phyloP scores from a whole-genome alignment of 2,113 vertebrate genomes.

The Balaeniceps rex region DNA sequence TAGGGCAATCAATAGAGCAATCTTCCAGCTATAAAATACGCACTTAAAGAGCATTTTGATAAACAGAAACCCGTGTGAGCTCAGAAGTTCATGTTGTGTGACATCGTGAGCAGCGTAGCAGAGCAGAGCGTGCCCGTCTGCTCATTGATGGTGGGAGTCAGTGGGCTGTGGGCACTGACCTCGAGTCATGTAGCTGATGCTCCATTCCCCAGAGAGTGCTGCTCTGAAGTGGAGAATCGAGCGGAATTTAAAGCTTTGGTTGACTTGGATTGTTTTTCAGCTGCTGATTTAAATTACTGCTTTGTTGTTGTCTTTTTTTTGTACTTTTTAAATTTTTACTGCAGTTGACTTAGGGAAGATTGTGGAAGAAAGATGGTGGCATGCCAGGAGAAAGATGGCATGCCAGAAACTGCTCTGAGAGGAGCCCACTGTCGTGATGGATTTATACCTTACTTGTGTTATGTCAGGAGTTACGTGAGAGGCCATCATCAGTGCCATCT shows the following conservation, averaged over 20 bases:
- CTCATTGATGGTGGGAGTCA: accelerated
- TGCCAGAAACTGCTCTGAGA: not conserved
- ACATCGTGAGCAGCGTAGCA: accelerated
- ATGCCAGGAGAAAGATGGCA: not conserved
- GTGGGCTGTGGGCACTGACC: not conserved
- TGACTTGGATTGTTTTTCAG: not conserved
- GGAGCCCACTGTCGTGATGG: not conserved
- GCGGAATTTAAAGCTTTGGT: not conserved
- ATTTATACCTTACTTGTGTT: not conserved
- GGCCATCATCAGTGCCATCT: not conserved
- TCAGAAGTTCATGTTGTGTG: not conserved
- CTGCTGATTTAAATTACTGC: not conserved
- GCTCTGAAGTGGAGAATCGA: not conserved
- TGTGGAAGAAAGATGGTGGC: not conserved
- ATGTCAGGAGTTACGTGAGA: not conserved
- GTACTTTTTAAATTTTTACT: not conserved
- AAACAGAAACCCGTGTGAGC: not conserved
- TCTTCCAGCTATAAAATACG: not conserved
- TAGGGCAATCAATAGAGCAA: not conserved
- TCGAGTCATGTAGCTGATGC: not conserved
- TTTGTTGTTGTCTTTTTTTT: not conserved
- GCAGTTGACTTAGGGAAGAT: not conserved
- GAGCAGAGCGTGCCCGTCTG: accelerated
- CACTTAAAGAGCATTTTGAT: not conserved
- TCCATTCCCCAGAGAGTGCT: accelerated